phyloP scores from a whole-genome alignment of 2,113 vertebrate genomes.

The Mormoops blainvillei region DNA sequence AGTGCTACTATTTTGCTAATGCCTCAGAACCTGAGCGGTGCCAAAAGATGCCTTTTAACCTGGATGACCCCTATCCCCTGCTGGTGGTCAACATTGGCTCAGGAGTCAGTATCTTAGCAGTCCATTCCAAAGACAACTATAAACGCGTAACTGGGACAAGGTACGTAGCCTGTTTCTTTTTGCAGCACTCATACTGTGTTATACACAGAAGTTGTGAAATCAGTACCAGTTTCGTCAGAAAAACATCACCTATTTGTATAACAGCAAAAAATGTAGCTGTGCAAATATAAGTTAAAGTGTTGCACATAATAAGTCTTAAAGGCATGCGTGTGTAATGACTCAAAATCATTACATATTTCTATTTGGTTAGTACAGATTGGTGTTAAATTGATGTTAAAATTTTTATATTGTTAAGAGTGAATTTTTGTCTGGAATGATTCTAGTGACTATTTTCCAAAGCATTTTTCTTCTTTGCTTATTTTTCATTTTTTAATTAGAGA shows the following conservation, averaged over 20 bases:
- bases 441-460: neutral
- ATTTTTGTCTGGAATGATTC: neutral
- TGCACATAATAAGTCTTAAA: neutral
- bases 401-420: neutral
- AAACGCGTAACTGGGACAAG: slow-evolving; percentile 88
- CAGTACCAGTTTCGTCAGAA: neutral
- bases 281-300: neutral
- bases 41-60: slow-evolving; percentile 89
- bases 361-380: neutral
- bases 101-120: slow-evolving; percentile 87
- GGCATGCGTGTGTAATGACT: neutral
- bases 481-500: neutral
- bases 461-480: neutral
- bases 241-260: neutral
- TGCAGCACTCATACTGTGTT: neutral
- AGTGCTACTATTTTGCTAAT: slow-evolving; percentile 89
- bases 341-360: neutral
- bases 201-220: neutral
- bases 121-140: slow-evolving; percentile 88
- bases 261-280: neutral
- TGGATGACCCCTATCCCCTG: slow-evolving; percentile 86
- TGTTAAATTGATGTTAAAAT: neutral
- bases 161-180: slow-evolving; percentile 68
- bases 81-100: slow-evolving; percentile 88
- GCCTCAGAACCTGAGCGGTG: slow-evolving; percentile 87